Evolutionary conservation across 2,888 invertebrate species (phyloP).

Genomic region (Parnassius apollo): DNA sequence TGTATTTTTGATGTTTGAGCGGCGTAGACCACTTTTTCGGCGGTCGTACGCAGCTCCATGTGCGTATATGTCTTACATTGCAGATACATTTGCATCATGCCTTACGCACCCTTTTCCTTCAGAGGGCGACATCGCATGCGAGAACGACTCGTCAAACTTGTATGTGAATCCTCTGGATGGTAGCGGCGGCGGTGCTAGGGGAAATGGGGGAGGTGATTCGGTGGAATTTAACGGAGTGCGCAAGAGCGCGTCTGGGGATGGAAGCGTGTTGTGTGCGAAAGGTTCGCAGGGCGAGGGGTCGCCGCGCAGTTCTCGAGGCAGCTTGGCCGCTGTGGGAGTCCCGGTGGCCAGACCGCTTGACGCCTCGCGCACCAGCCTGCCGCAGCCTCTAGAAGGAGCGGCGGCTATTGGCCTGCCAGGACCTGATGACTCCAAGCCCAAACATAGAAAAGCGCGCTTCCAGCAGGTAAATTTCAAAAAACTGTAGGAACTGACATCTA

Average conservation of each 20-base stretch:
- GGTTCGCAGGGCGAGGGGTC: constrained; percentile 79
- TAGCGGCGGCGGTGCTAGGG: constrained; percentile 71
- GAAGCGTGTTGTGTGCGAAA: constrained; percentile 84
- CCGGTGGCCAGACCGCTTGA: constrained; percentile 47
- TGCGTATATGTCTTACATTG: constrained; percentile 84
- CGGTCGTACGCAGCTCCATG: constrained; percentile 65
- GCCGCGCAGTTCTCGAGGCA: constrained; percentile 69
- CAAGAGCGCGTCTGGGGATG: constrained; percentile 90
- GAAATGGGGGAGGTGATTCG: constrained; percentile 40
- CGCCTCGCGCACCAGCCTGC: constrained; percentile 69
- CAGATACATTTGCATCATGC: constrained; percentile 98
- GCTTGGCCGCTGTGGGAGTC: constrained; percentile 61
- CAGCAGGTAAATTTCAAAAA: constrained; percentile 84
- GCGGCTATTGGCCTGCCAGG: constrained; percentile 79
- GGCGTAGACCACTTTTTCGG: constrained; percentile 41
- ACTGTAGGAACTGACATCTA: constrained; percentile 27
- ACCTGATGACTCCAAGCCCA: constrained; percentile 81
- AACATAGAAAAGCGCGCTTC: constrained; percentile 92
- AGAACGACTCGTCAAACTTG: constrained; percentile 89
- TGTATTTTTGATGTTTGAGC: constrained; percentile 28
- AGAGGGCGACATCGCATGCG: constrained; percentile 88
- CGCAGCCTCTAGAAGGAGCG: constrained; percentile 62
- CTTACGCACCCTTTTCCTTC: constrained; percentile 97
- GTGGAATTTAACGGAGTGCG: constrained; percentile 83
- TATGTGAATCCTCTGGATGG: constrained; percentile 94